A percentile compares a stretch with the other conserved stretches of the same genome.
Conservation (phyloP, 1,140 invertebrate species). For the Apis laboriosa region DNA sequence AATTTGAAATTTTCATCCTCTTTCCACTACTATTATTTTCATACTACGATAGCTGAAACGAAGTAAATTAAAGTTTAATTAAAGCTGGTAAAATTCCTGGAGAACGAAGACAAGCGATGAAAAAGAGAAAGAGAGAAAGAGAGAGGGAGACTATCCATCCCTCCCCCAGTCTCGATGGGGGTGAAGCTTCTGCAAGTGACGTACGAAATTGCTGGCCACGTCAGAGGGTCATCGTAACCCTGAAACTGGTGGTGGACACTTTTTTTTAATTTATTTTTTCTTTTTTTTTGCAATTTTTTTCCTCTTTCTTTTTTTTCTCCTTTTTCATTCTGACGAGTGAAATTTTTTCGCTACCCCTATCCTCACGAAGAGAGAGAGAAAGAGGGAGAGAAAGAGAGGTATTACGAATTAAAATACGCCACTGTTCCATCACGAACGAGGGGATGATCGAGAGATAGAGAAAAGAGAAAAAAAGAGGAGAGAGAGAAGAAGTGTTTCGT, state of each 20-base stretch:
- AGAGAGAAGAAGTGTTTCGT: not conserved
- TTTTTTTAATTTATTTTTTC: not conserved
- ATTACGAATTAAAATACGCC: conserved; percentile 62
- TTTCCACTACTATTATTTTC: conserved; percentile 14
- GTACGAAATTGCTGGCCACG: conserved; percentile 55
- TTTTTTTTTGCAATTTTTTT: not conserved
- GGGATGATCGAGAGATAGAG: conserved; percentile 22
- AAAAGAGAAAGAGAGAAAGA: conserved; percentile 2
- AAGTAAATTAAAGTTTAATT: conserved; percentile 69
- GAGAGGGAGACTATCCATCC: too few species aligned
- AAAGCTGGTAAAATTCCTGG: conserved; percentile 58
- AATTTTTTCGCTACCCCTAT: not conserved
- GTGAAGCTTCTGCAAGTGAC: conserved; percentile 61
- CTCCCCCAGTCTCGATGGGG: conserved; percentile 22
- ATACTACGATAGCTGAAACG: conserved; percentile 40
- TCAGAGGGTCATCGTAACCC: conserved; percentile 58
- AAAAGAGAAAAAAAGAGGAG: not conserved
- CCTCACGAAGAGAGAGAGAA: too few species aligned
- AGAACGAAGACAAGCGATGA: conserved; percentile 3
- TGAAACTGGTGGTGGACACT: conserved; percentile 27
- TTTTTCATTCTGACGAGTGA: not conserved
- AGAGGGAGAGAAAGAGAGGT: not conserved
- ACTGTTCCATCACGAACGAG: conserved; percentile 33
- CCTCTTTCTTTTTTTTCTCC: not conserved
- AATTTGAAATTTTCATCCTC: too few species aligned